Conservation (phyloP, 2,888 invertebrate species). For the Pseudococcus viburni region DNA sequence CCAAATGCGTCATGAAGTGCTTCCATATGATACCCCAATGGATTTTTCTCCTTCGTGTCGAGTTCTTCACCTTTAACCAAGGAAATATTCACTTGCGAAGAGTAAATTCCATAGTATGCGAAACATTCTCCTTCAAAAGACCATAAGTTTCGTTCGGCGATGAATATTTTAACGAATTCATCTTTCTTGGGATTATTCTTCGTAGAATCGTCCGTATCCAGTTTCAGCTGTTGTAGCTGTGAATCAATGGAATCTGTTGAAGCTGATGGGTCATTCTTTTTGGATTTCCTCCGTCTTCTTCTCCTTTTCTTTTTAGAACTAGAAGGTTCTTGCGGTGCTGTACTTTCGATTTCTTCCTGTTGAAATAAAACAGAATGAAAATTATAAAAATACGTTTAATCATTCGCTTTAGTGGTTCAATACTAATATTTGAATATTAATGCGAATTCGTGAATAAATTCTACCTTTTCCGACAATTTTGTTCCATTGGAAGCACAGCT, state of each 20-base stretch:
- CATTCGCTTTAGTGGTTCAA: too few species aligned
- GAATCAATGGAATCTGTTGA: neutral
- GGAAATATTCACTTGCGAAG: neutral
- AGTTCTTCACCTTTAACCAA: neutral
- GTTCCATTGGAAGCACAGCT: neutral
- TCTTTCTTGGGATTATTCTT: neutral
- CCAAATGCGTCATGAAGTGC: constrained; percentile 4
- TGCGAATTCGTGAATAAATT: too few species aligned
- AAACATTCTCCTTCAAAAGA: neutral
- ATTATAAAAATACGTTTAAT: too few species aligned
- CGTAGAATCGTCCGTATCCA: neutral
- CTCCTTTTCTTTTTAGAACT: neutral
- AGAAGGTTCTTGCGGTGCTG: neutral
- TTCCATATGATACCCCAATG: constrained; percentile 4
- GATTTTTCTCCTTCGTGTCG: neutral
- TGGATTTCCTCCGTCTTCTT: neutral
- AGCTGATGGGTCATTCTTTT: neutral
- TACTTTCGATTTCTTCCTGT: neutral
- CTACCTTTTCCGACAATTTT: neutral
- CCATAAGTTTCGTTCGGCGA: neutral
- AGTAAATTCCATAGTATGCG: neutral
- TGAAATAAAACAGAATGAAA: neutral
- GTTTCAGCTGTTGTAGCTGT: neutral
- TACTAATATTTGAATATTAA: too few species aligned
- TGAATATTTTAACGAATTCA: constrained; percentile 10